phyloP scores from a whole-genome alignment of 1,140 invertebrate genomes.

The Mamestra configurata region DNA sequence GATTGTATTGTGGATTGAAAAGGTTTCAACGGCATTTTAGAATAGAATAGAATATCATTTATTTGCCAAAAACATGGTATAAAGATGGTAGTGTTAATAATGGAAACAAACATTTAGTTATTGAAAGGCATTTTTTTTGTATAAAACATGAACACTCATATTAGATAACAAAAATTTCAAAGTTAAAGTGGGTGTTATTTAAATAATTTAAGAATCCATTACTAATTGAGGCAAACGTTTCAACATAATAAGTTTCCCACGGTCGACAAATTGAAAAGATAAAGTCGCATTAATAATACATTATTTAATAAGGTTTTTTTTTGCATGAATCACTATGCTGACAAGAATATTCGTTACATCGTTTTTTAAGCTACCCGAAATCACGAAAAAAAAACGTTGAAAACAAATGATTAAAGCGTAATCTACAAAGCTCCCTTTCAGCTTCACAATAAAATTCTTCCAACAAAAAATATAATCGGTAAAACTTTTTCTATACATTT shows the following conservation, averaged over 20 bases:
- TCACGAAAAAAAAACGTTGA: not conserved
- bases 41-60: too few relatives aligned
- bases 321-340: too few relatives aligned
- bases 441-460: not conserved
- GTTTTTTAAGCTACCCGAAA: not conserved
- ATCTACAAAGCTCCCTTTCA: not conserved
- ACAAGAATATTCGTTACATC: too few relatives aligned
- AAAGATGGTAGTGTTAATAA: too few relatives aligned
- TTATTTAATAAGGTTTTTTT: not conserved
- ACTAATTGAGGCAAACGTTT: not conserved
- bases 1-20: not conserved
- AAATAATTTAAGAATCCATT: not conserved
- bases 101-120: too few relatives aligned
- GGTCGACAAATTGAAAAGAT: not conserved
- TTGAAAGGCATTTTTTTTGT: too few relatives aligned
- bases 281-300: not conserved
- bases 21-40: not conserved
- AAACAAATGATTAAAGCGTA: slow-evolving; percentile 7
- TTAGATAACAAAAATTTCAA: too few relatives aligned
- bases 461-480: not conserved
- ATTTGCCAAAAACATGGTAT: too few relatives aligned
- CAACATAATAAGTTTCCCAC: not conserved
- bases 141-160: too few relatives aligned
- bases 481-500: slow-evolving; percentile 25
- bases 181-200: too few relatives aligned